Evolutionary conservation across 2,888 invertebrate genomes (phyloP).

Genomic region (Hyposoter didymator): DNA sequence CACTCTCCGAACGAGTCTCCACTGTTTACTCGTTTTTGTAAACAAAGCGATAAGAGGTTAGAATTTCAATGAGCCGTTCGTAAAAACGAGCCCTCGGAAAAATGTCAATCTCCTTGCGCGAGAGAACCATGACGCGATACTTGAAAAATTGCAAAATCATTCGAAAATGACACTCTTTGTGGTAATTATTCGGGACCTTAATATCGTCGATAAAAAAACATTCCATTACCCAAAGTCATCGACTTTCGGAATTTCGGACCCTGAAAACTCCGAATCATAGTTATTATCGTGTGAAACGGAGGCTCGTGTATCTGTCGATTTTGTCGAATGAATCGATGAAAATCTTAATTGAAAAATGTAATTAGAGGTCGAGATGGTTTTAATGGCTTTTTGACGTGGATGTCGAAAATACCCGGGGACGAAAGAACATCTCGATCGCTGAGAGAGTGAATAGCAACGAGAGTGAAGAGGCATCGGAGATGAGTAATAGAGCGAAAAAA

Average conservation of each 20-base stretch:
- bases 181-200: background rate
- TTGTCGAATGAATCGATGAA: background rate
- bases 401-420: constrained; percentile 8
- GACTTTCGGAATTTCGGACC: background rate
- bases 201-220: background rate
- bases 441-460: constrained; percentile 52
- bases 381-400: background rate
- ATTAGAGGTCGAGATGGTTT: background rate
- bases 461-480: constrained; percentile 43
- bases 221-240: background rate
- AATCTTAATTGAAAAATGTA: background rate
- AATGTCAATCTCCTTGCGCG: too few relatives aligned
- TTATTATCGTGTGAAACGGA: background rate
- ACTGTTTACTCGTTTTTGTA: background rate
- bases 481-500: constrained; percentile 26
- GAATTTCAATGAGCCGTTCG: background rate
- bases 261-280: background rate
- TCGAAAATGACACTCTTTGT: background rate
- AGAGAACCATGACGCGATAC: background rate
- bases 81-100: background rate
- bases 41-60: background rate
- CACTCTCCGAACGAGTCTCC: background rate
- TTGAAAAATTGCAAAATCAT: background rate
- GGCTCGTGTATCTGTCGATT: background rate
- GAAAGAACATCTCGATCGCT: constrained; percentile 3